Percentiles rank a stretch among this genome's conserved stretches.
Conservation (phyloP, 2,888 invertebrate genomes). For the Orchestes rusci region DNA sequence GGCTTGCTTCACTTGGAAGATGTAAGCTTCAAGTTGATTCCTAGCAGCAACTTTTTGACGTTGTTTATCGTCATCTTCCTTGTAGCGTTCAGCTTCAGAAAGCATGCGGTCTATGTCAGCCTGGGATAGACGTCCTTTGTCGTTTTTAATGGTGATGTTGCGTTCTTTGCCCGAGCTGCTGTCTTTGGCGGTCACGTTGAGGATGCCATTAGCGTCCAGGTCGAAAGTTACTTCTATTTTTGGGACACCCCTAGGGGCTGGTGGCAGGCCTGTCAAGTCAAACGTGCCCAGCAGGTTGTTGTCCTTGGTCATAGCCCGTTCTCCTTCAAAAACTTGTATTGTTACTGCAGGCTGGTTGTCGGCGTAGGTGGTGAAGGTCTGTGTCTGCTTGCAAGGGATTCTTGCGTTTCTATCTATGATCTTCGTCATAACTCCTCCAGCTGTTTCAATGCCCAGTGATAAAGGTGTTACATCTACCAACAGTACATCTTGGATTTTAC, state of each 20-base stretch:
- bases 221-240: constrained; percentile 67
- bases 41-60: constrained; percentile 58
- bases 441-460: constrained; percentile 70
- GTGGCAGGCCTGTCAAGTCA: constrained; percentile 60
- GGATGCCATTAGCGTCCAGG: constrained; percentile 66
- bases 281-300: constrained; percentile 63
- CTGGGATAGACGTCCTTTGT: constrained; percentile 22
- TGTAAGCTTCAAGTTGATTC: constrained; percentile 64
- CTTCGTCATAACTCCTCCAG: constrained; percentile 69
- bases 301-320: constrained; percentile 75
- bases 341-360: constrained; percentile 60
- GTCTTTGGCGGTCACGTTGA: constrained; percentile 53
- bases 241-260: constrained; percentile 62
- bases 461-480: constrained; percentile 62
- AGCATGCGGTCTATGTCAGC: constrained; percentile 24
- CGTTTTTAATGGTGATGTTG: constrained; percentile 72
- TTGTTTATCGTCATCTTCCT: constrained; percentile 54
- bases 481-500: constrained; percentile 66
- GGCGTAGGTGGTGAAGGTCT: constrained; percentile 59
- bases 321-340: constrained; percentile 51
- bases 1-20: constrained; percentile 63
- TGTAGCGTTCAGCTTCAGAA: constrained; percentile 18
- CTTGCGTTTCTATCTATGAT: constrained; percentile 52
- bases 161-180: constrained; percentile 57
- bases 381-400: constrained; percentile 51